Evolutionary conservation across 2,888 invertebrate genomes (phyloP).

Genomic region (Escarpia spicata): DNA sequence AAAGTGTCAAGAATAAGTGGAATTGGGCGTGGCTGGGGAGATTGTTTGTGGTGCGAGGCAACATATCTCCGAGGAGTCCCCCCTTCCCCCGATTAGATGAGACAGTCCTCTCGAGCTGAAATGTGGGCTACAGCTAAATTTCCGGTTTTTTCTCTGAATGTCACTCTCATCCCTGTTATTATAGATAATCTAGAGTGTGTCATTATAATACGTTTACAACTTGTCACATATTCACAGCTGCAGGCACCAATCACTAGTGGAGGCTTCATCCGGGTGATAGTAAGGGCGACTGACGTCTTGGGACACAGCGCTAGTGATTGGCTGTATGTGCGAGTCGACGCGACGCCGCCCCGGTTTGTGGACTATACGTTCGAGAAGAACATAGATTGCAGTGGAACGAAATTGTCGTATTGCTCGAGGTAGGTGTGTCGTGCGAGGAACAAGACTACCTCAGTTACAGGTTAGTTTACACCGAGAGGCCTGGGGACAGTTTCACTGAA

Average conservation of each 20-base stretch:
- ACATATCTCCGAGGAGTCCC: too few species aligned
- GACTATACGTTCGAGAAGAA: background rate
- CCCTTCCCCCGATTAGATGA: too few species aligned
- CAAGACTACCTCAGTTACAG: background rate
- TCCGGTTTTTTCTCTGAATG: too few species aligned
- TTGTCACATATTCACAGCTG: background rate
- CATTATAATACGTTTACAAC: background rate
- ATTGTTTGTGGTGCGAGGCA: too few species aligned
- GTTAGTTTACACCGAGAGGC: background rate
- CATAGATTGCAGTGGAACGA: background rate
- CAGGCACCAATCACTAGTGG: background rate
- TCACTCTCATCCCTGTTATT: too few species aligned
- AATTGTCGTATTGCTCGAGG: background rate
- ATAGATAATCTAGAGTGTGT: background rate
- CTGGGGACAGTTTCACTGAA: too few species aligned
- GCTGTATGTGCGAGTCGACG: background rate
- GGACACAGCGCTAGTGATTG: background rate
- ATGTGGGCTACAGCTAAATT: too few species aligned
- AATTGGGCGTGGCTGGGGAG: too few species aligned
- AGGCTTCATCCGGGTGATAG: background rate
- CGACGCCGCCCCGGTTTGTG: background rate
- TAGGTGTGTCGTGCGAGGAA: background rate
- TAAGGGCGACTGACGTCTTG: slow-evolving; percentile 17
- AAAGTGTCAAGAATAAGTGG: too few species aligned
- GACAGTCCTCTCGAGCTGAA: too few species aligned